A percentile compares a stretch with the other conserved stretches of the same genome.
phyloP scores from a whole-genome alignment of 1,140 invertebrate species.

The Nylanderia fulva region DNA sequence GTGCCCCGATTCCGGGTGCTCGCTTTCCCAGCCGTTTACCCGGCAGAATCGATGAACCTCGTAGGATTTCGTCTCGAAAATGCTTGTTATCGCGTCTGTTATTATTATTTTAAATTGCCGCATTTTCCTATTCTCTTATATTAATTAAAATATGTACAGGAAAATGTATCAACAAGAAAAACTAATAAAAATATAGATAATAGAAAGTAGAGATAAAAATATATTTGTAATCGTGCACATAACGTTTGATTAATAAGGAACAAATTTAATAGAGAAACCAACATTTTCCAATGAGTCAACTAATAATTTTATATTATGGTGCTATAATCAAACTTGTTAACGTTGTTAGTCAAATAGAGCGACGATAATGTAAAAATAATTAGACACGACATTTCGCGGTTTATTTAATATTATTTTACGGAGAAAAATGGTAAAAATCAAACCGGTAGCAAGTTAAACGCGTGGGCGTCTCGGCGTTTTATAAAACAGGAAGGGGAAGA shows the following conservation, averaged over 20 bases:
- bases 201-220: neutral
- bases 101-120: neutral
- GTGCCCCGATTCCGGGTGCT: slow-evolving; percentile 64
- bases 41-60: slow-evolving; percentile 51
- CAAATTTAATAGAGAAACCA: neutral
- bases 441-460: slow-evolving; percentile 63
- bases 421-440: slow-evolving; percentile 47
- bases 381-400: slow-evolving; percentile 32
- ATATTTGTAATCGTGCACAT: neutral
- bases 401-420: slow-evolving; percentile 20
- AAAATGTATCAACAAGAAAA: neutral
- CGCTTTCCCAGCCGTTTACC: slow-evolving; percentile 37
- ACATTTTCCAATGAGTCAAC: neutral
- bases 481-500: slow-evolving; percentile 28
- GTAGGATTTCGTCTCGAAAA: slow-evolving; percentile 23
- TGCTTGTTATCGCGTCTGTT: neutral
- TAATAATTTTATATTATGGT: slow-evolving; percentile 11
- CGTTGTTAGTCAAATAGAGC: neutral
- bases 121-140: neutral
- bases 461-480: neutral
- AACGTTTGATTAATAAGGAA: neutral
- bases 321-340: neutral
- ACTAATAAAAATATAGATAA: neutral
- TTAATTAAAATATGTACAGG: neutral
- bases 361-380: slow-evolving; percentile 36